Percentiles rank a stretch among this genome's conserved stretches.
These are phyloP conservation scores for Nannoperca australis DNA, from an alignment of 2,797 vertebrate genomes.

Conservation along the genomic window DNA sequence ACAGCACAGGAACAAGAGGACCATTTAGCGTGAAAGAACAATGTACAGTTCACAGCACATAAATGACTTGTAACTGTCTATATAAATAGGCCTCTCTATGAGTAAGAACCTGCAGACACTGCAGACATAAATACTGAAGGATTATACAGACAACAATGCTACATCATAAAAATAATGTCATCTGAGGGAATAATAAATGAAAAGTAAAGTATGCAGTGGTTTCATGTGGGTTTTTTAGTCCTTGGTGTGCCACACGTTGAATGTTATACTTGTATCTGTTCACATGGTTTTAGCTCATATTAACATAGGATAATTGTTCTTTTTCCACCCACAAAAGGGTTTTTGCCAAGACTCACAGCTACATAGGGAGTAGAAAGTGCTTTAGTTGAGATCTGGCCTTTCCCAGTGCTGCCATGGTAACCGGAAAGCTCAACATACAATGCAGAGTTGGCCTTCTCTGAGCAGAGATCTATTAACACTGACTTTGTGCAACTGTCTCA, in stretches of 20 bases:
- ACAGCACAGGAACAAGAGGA: background rate
- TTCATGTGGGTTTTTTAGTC: background rate
- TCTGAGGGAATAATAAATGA: background rate
- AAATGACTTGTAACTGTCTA: background rate
- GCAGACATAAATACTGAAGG: background rate
- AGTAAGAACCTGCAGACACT: background rate
- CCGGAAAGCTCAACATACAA: conserved; percentile 77
- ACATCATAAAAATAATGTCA: background rate
- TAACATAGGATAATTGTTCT: conserved; percentile 43
- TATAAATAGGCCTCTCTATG: background rate
- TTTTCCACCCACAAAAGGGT: conserved; percentile 56
- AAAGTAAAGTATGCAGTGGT: background rate
- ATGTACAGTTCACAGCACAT: background rate
- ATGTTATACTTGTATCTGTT: conserved; percentile 8
- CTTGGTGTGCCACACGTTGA: background rate
- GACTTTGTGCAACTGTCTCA: conserved; percentile 73
- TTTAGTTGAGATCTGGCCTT: conserved; percentile 71
- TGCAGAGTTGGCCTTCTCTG: conserved; percentile 78
- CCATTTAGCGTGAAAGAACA: background rate
- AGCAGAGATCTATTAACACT: conserved; percentile 75
- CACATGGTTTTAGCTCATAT: conserved; percentile 13
- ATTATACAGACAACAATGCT: background rate
- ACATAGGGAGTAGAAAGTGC: conserved; percentile 63
- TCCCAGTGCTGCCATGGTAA: conserved; percentile 79
- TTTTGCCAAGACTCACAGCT: conserved; percentile 67